Conservation (phyloP, 2,113 vertebrate genomes). For the Camelus dromedarius region DNA sequence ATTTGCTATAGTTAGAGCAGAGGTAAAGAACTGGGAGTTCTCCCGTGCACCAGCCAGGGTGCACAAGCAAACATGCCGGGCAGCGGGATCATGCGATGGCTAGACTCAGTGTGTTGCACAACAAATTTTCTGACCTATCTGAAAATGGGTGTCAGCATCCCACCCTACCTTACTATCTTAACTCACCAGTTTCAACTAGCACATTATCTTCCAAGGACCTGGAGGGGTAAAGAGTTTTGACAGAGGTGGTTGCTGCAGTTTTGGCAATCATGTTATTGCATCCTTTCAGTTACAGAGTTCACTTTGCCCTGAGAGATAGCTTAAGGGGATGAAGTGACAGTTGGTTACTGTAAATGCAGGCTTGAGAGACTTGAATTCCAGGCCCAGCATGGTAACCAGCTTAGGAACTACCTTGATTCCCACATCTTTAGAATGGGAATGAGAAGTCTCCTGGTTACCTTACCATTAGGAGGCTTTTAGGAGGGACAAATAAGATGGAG, state of each 20-base stretch:
- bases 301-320: neutral
- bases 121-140: neutral
- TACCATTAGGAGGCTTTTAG: neutral
- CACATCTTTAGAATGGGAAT: neutral
- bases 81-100: neutral
- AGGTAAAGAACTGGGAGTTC: conserved; percentile 60
- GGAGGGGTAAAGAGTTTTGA: neutral
- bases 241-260: neutral
- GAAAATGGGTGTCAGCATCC: neutral
- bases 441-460: neutral
- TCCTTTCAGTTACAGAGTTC: conserved; percentile 40
- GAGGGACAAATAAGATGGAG: neutral
- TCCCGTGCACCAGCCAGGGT: conserved; percentile 1
- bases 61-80: conserved; percentile 24
- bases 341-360: neutral
- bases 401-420: neutral
- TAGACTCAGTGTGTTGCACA: neutral
- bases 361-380: neutral
- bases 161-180: conserved; percentile 43
- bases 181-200: neutral
- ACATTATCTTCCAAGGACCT: conserved; percentile 59
- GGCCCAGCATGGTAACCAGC: neutral
- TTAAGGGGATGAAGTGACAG: neutral
- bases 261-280: conserved; percentile 12
- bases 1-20: neutral